These are phyloP conservation scores for Salpingus planirostris DNA, from an alignment of 2,888 invertebrate genomes.

Conservation along the genomic window DNA sequence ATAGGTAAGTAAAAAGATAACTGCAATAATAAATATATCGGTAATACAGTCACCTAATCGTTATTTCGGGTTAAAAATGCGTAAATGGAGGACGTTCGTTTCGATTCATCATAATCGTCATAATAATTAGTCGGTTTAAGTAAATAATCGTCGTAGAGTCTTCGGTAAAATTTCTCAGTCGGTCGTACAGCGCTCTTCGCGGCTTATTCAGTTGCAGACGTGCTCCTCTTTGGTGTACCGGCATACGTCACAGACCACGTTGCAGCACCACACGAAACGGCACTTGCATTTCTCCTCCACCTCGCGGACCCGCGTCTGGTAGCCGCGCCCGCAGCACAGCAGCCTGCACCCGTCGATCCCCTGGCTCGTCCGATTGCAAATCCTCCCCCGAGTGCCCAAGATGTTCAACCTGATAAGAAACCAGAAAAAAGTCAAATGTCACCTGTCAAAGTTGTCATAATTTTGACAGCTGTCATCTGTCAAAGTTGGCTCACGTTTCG, in stretches of 20 bases:
- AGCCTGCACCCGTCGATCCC: constrained; percentile 81
- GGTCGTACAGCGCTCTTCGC: constrained; percentile 14
- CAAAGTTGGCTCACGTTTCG: constrained; percentile 55
- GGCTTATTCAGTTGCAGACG: constrained; percentile 75
- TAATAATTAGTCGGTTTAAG: not conserved
- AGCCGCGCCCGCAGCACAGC: constrained; percentile 83
- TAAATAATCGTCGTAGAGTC: constrained; percentile 2
- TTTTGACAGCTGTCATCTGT: not conserved
- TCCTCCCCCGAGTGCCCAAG: constrained; percentile 70
- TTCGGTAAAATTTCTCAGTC: no score
- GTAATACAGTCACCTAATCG: no score
- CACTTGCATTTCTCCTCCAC: constrained; percentile 84
- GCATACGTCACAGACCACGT: constrained; percentile 78
- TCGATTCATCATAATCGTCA: no score
- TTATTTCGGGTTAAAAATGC: no score
- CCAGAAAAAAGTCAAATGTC: no score
- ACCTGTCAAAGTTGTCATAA: not conserved
- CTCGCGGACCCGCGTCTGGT: constrained; percentile 72
- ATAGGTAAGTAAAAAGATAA: no score
- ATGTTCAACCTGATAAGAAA: constrained; percentile 74
- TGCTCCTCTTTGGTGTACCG: constrained; percentile 72
- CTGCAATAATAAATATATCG: no score
- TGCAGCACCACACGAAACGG: constrained; percentile 86
- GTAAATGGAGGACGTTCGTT: not conserved
- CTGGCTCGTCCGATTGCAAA: constrained; percentile 76